Evolutionary conservation across 2,797 vertebrate species (phyloP), one percentile per base, ranked within the genome.

Genomic region (Peromyscus aztecus): DNA sequence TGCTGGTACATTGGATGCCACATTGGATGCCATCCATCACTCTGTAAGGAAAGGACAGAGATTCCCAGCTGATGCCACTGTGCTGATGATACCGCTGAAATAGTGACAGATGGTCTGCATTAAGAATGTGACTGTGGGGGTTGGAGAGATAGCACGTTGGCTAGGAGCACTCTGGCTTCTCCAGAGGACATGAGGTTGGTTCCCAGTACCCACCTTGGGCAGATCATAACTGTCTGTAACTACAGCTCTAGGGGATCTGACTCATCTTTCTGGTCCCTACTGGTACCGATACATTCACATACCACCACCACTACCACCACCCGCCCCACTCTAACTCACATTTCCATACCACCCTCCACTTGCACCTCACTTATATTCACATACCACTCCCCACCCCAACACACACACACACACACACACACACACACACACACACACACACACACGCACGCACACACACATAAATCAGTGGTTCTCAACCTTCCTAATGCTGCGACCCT

Each of bases 81-180:
- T 76, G 55, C 88, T 82, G 80, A 52, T 94, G 98, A 94, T 71
- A 27, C 43, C 52, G 77, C 43, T 27, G 40, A 97, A 94, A 31
- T 19, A 0, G 40, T 24, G 86, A 96, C 97, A 97, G 97, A 94
- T 98, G 97, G 97, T 86, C 87, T 71, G 43, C 82, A 84, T 94
- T 97, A 95, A 67, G 85, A 61, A 95, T 4, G 0, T 8, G 0
- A 57, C 0, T 6, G 80, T 75, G 75, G 80, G 75, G 43, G 67
- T 3, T 57, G 85, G 67, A 73, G 69, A 73, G 69, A 31, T 21
- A 24, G 24, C 16, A 43, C 27, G 8, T 59, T 1, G 9, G 9
- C 40, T 73, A 40, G 55, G 24, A 40, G 67, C 14, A 19, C 27
- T 57, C 59, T n/a, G n/a, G n/a, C 52, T 57, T 40, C 49, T 40